Percentiles rank a stretch among this genome's conserved stretches.
These are phyloP conservation scores for Pituophis catenifer DNA, from an alignment of 2,113 vertebrate species.

Conservation along the genomic window DNA sequence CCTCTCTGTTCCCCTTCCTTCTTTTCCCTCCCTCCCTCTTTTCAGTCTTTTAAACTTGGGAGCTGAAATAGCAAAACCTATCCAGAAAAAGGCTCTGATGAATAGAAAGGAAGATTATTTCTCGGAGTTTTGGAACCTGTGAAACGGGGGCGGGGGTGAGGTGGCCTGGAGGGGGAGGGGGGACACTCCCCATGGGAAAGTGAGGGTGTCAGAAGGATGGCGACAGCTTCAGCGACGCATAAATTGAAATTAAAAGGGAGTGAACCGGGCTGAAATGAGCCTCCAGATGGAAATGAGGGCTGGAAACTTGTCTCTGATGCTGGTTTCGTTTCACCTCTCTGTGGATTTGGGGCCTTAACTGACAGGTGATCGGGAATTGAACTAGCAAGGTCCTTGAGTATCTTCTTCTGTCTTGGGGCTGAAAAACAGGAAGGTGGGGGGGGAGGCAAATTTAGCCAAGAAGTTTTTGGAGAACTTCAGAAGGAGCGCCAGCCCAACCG, in stretches of 20 bases:
- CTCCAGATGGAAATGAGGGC: background rate
- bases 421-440: background rate
- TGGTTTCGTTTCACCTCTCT: background rate
- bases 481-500: background rate
- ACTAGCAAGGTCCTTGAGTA: background rate
- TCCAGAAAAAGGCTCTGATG: fast-evolving
- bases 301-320: background rate
- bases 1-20: too few species aligned
- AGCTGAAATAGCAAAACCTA: background rate
- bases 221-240: background rate
- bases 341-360: background rate
- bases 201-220: background rate
- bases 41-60: background rate
- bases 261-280: background rate
- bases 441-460: background rate
- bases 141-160: background rate
- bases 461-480: background rate
- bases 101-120: background rate
- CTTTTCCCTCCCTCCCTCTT: too few species aligned
- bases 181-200: background rate
- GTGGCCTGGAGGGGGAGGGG: background rate
- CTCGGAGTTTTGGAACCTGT: background rate
- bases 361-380: background rate
- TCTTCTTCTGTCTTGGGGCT: background rate
- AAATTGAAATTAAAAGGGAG: background rate